Conservation (phyloP, 2,888 invertebrate species). For the Blera fallax region DNA sequence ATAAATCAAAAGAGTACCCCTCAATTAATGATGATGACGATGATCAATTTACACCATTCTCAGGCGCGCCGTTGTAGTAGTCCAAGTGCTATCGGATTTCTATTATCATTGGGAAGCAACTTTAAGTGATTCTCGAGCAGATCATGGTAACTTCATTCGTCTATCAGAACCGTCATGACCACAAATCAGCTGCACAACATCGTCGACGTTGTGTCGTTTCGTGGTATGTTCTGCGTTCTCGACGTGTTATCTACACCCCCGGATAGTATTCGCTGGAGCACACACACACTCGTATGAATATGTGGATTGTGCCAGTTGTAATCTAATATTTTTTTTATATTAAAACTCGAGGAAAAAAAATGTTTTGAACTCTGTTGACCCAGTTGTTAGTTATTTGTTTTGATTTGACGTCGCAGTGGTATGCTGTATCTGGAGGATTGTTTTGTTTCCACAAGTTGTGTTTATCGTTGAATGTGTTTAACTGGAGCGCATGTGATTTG, state of each 20-base stretch:
- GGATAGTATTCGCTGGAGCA: neutral
- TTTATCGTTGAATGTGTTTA: conserved; percentile 54
- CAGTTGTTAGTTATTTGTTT: conserved; percentile 26
- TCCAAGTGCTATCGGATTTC: conserved; percentile 47
- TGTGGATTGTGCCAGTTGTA: conserved; percentile 47
- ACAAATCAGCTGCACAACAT: conserved; percentile 13
- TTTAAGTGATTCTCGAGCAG: conserved; percentile 57
- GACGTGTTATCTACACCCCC: conserved; percentile 2
- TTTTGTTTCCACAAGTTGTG: conserved; percentile 6
- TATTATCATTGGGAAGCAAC: conserved; percentile 42
- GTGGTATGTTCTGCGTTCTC: neutral
- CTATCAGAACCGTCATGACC: conserved; percentile 23
- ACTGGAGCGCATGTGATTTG: conserved; percentile 60
- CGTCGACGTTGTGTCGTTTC: neutral
- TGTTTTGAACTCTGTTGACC: conserved; percentile 26
- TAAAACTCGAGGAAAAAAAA: neutral
- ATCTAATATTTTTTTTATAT: conserved; percentile 45
- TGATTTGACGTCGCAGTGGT: conserved; percentile 9
- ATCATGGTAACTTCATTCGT: conserved; percentile 50
- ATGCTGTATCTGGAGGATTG: conserved; percentile 18
- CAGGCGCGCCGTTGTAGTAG: conserved; percentile 14
- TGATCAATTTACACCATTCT: conserved; percentile 51
- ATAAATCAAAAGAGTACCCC: conserved; percentile 14
- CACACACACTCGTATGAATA: neutral
- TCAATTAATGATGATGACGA: conserved; percentile 36